Base-by-base conservation (phyloP, 2,888 invertebrate species). In the Sabatieria punctata region DNA sequence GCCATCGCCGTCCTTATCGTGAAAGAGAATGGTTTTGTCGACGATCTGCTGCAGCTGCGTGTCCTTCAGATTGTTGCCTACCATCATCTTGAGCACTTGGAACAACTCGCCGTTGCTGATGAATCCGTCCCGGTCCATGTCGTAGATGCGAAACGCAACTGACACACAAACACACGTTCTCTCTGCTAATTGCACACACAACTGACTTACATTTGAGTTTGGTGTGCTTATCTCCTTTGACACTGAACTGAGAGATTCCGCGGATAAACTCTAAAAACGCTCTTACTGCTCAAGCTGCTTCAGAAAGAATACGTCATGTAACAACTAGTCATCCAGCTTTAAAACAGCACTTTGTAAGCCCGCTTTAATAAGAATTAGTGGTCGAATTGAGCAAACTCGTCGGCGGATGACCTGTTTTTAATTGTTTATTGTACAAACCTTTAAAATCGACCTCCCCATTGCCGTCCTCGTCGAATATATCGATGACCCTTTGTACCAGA, bases 71-170 rank as follows among this genome's bases (percentile, higher is more conserved):
- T 95, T 95, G 73, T 88, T 95, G 58, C 95, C 95, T 54, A 95
- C 95, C 95, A 95, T 95, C 93, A 97, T 95, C 75, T 97, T 97
- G 60, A 97, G 75, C 57, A 95, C 93, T 81, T 84, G 85, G 42
- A 68, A 51, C 44, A 70, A 57, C 54, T 95, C 95, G 27, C 93
- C 93, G 70, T 95, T 95, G 59, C 93, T 93, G 67, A 95, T 95
- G 72, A 80, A 95, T 30, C 95, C 95, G 72, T 95, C 95, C 68
- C 93, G 91, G 73, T 95, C 95, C 88, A 95, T 93, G 71, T 95
- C 95, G 71, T 95, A 95, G 71, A 95, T 95, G 69, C 91, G 80
- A 74, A 95, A 95, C 43, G 95, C 93, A 73, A 95, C 91, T 71
- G 39, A 6, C 37, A 43, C 38, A 30, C 30, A 30, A 11, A 30